These are phyloP conservation scores for Spea multiplicata DNA, from an alignment of 2,113 vertebrate species.

Conservation along the genomic window DNA sequence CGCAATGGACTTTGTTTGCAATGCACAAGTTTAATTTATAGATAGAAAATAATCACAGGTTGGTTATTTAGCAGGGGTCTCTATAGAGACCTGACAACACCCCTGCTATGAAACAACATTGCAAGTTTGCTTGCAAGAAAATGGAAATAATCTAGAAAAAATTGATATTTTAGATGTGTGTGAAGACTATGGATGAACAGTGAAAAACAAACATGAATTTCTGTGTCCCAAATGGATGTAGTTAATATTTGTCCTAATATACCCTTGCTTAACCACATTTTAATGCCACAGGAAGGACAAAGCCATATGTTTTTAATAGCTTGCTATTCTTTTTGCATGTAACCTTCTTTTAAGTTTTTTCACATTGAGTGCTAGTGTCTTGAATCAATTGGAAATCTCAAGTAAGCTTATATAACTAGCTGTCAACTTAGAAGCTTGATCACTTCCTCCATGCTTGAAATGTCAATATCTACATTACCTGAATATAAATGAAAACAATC, in stretches of 20 bases:
- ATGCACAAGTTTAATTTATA: no score
- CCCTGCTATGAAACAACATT: no score
- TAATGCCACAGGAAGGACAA: constrained; percentile 26
- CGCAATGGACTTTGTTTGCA: no score
- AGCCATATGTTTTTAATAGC: constrained; percentile 20
- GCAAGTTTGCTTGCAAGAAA: no score
- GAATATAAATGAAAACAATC: constrained; percentile 47
- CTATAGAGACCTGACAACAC: no score
- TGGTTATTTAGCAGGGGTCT: no score
- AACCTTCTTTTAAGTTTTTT: constrained; percentile 43
- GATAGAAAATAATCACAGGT: no score
- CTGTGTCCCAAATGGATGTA: neutral
- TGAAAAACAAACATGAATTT: neutral
- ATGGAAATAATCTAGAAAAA: no score
- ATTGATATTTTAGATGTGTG: no score
- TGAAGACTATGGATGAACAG: no score
- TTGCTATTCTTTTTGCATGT: constrained; percentile 11
- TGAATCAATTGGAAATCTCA: constrained; percentile 44
- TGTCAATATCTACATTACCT: constrained; percentile 46
- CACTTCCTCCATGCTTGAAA: constrained; percentile 45
- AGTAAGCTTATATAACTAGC: constrained; percentile 48
- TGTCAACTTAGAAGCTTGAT: constrained; percentile 43
- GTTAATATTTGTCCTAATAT: constrained; percentile 4
- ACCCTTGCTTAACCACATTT: neutral
- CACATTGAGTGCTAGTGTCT: constrained; percentile 38